Percentiles rank a stretch among this genome's conserved stretches.
Evolutionary conservation across 2,888 invertebrate genomes (phyloP).

Genomic region (Ctena decussata): DNA sequence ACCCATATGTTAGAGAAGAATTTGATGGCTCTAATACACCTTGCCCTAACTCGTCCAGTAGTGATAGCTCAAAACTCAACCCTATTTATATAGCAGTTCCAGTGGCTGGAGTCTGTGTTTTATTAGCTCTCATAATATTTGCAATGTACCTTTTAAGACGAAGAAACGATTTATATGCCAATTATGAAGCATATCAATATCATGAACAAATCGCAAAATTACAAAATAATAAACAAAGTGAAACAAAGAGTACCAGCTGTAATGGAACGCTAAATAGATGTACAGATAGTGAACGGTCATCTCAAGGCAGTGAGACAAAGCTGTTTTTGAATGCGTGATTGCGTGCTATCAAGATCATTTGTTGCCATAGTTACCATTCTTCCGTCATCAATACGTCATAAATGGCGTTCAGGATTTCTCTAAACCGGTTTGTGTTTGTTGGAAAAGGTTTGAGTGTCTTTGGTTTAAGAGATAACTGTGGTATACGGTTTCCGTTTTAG

Average conservation of each 20-base stretch:
- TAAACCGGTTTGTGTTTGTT: neutral
- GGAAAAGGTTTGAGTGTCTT: neutral
- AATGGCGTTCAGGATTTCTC: neutral
- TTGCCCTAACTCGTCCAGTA: slow-evolving; percentile 43
- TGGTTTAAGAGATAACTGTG: neutral
- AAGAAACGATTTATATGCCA: slow-evolving; percentile 73
- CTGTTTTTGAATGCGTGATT: slow-evolving; percentile 78
- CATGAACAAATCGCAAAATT: slow-evolving; percentile 72
- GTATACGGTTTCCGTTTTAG: neutral
- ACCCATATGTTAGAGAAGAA: slow-evolving; percentile 62
- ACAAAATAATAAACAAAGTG: slow-evolving; percentile 59
- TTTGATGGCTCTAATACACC: slow-evolving; percentile 35
- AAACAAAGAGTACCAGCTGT: slow-evolving; percentile 61
- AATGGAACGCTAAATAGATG: slow-evolving; percentile 78
- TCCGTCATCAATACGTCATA: neutral
- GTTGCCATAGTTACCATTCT: neutral
- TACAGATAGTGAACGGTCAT: slow-evolving; percentile 83
- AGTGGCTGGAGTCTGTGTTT: slow-evolving; percentile 85
- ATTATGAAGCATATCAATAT: slow-evolving; percentile 77
- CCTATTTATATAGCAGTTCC: slow-evolving; percentile 86
- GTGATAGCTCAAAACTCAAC: slow-evolving; percentile 75
- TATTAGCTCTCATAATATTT: slow-evolving; percentile 85
- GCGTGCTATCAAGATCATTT: neutral
- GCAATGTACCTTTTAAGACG: slow-evolving; percentile 85
- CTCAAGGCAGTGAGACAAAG: slow-evolving; percentile 83